These are phyloP conservation scores for Cynopterus sphinx DNA, from an alignment of 2,797 vertebrate genomes.

Conservation along the genomic window DNA sequence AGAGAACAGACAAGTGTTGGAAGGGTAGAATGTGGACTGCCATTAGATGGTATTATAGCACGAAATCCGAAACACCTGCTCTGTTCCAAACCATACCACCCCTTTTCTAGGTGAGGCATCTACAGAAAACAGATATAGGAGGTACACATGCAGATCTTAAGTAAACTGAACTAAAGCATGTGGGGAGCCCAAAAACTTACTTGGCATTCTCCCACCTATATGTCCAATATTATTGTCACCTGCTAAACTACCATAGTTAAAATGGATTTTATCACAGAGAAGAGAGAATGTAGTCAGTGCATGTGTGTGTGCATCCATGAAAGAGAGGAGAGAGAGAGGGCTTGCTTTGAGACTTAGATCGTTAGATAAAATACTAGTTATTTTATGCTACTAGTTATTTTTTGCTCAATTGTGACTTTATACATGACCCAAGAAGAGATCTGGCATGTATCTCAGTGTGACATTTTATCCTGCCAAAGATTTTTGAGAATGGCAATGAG, in stretches of 20 bases:
- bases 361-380: not conserved
- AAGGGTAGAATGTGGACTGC: not conserved
- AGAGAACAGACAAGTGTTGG: not conserved
- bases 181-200: not conserved
- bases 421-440: not conserved
- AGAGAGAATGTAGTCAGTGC: not conserved
- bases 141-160: rapidly evolving
- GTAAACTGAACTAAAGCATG: not conserved
- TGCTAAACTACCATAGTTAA: not conserved
- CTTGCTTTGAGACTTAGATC: not conserved
- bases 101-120: not conserved
- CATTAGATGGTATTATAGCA: not conserved
- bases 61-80: not conserved
- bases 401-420: not conserved
- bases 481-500: not conserved
- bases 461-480: not conserved
- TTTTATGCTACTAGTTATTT: not conserved
- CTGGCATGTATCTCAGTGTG: not conserved
- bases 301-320: not conserved
- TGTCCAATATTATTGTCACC: not conserved
- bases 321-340: not conserved
- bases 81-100: not conserved
- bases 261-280: not conserved
- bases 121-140: not conserved
- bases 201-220: not conserved